Base-by-base conservation (phyloP, 2,113 vertebrate genomes). In the Bubo bubo region DNA sequence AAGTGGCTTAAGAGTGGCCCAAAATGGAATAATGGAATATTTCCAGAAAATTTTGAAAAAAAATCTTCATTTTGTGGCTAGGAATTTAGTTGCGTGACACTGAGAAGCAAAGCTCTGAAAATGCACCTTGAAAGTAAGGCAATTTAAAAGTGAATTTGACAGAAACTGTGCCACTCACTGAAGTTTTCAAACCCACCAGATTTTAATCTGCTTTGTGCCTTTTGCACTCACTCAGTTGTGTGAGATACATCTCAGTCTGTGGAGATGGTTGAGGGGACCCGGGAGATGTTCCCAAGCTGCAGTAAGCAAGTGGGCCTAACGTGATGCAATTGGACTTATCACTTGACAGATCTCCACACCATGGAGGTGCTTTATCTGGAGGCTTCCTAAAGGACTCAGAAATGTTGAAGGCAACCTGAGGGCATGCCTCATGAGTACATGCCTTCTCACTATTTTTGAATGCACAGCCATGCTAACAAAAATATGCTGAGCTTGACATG, bases 101-200 rank as follows among this genome's bases (percentile, higher is more conserved):
- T 62, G 26, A 89, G 85, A 81, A 84, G 22, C 7, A 85, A 82
- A 64, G 49, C 41, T 86, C 35, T 34, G 15, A 91, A 93, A 92
- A 91, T 5, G 10, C 32, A 79, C 4, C 60, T 76, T 95, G 58
- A 41, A 71, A 45, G 18, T 32, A 52, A 67, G 35, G 23, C 6
- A 39, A 60, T 28, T 92, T 50, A 87, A 41, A 75, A 47, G 34
- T n/a, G 22, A 56, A 58, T 73, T 82, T 64, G 26, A 56, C 55
- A 92, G 64, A 79, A 95, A 45, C 9, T 14, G 27, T 50, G 32
- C 52, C 64, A 21, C 35, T 4, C 22, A 22, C 72, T 43, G 34
- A 82, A 41, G 24, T 35, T 93, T 60, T 63, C 34, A 77, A 34
- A 86, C 15, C 43, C 73, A 34, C 3, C 24, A 80, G 79, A 74